phyloP scores from a whole-genome alignment of 1,140 invertebrate genomes.

The Octopus bimaculoides region DNA sequence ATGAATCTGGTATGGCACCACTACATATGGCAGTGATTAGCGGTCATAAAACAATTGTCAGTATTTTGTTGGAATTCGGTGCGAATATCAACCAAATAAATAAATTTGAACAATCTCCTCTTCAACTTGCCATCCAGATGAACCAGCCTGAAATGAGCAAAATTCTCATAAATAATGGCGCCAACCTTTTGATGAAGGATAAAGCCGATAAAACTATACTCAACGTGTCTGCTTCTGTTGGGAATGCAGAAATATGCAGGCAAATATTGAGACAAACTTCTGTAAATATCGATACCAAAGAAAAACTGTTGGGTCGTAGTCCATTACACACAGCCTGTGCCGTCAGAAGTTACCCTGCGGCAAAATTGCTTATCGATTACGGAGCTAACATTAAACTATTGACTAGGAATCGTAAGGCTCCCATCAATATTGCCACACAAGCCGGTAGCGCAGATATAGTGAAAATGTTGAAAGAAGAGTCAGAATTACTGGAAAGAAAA shows the following conservation, averaged over 20 bases:
- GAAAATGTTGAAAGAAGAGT: slow-evolving; percentile 73
- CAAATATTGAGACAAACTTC: slow-evolving; percentile 40
- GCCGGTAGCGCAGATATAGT: slow-evolving; percentile 69
- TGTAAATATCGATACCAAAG: slow-evolving; percentile 41
- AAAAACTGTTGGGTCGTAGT: slow-evolving; percentile 43
- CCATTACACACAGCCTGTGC: slow-evolving; percentile 42
- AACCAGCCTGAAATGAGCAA: slow-evolving; percentile 40
- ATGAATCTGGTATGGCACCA: slow-evolving; percentile 32
- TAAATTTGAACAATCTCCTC: slow-evolving; percentile 27
- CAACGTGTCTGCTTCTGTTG: slow-evolving; percentile 34
- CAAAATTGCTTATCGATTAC: slow-evolving; percentile 71
- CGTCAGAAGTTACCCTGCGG: slow-evolving; percentile 47
- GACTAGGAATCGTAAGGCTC: slow-evolving; percentile 69
- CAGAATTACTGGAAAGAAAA: slow-evolving; percentile 67
- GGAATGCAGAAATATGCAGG: slow-evolving; percentile 35
- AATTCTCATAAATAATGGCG: slow-evolving; percentile 31
- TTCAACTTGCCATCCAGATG: slow-evolving; percentile 38
- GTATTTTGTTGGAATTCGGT: slow-evolving; percentile 33
- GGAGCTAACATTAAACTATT: slow-evolving; percentile 83
- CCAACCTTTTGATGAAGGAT: slow-evolving; percentile 36
- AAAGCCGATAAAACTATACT: slow-evolving; percentile 34
- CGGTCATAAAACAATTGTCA: slow-evolving; percentile 32
- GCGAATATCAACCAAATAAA: slow-evolving; percentile 37
- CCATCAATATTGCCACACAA: slow-evolving; percentile 58
- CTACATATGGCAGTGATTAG: slow-evolving; percentile 37